A percentile compares a stretch with the other conserved stretches of the same genome.
Conservation (phyloP, 2,797 vertebrate genomes). For the Vultur gryphus region DNA sequence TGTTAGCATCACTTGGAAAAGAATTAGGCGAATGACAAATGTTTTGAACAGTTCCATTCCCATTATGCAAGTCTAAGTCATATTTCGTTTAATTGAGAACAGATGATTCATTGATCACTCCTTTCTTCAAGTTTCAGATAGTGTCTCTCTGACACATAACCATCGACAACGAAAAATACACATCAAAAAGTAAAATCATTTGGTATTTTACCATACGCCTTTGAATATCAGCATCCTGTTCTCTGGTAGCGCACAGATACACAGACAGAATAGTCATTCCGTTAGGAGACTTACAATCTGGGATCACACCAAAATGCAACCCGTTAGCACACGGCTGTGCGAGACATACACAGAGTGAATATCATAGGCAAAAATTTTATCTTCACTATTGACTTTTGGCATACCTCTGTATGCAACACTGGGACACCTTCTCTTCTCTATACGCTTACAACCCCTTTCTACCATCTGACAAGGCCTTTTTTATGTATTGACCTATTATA, state of each 20-base stretch:
- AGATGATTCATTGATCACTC: neutral
- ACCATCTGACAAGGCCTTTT: neutral
- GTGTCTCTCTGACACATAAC: neutral
- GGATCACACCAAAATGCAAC: neutral
- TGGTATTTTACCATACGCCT: neutral
- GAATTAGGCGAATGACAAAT: neutral
- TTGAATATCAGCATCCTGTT: rapidly evolving
- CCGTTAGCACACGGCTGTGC: rapidly evolving
- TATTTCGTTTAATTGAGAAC: neutral
- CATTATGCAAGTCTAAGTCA: neutral
- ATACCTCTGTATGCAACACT: neutral
- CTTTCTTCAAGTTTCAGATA: neutral
- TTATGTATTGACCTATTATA: neutral
- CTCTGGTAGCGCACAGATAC: rapidly evolving
- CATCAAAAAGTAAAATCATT: neutral
- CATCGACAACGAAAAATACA: neutral
- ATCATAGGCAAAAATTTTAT: rapidly evolving
- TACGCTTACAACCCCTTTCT: neutral
- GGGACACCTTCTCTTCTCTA: neutral
- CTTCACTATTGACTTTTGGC: neutral
- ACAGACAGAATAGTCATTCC: neutral
- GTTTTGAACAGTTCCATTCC: neutral
- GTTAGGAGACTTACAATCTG: neutral
- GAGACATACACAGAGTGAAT: rapidly evolving
- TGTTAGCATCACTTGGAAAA: neutral